These are phyloP conservation scores for Rhinella marina DNA, from an alignment of 2,797 vertebrate species.

Conservation along the genomic window DNA sequence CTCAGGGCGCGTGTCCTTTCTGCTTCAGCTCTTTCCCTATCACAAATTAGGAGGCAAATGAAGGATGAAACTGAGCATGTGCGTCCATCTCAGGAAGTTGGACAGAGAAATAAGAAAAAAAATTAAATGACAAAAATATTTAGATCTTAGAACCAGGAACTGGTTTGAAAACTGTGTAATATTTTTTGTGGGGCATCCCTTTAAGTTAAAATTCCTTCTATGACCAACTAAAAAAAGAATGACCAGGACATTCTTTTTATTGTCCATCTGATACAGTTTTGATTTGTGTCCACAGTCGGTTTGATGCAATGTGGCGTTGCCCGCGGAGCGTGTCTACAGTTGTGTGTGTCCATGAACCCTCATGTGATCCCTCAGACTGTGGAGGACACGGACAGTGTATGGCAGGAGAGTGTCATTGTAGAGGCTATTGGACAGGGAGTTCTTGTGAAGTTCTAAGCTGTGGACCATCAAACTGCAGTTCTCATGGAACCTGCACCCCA, in stretches of 20 bases:
- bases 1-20: no score
- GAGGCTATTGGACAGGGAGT: constrained; percentile 72
- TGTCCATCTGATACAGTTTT: background rate
- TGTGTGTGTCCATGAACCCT: constrained; percentile 82
- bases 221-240: no score
- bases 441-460: constrained; percentile 79
- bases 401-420: constrained; percentile 79
- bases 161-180: no score
- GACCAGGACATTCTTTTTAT: background rate
- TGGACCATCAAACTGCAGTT: constrained; percentile 78
- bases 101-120: no score
- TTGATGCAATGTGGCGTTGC: constrained; percentile 84
- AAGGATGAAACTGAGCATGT: no score
- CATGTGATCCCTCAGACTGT: constrained; percentile 81
- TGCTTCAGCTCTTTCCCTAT: no score
- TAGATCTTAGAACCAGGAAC: no score
- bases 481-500: constrained; percentile 77
- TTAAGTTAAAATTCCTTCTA: no score
- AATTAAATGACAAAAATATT: no score
- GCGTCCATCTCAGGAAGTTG: no score
- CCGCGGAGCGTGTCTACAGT: constrained; percentile 84
- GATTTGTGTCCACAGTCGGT: constrained; percentile 66
- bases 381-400: constrained; percentile 79
- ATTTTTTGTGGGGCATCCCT: no score
- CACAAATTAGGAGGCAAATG: no score